Evolutionary conservation across 2,888 invertebrate species (phyloP).

Genomic region (Cheilosia impressa): DNA sequence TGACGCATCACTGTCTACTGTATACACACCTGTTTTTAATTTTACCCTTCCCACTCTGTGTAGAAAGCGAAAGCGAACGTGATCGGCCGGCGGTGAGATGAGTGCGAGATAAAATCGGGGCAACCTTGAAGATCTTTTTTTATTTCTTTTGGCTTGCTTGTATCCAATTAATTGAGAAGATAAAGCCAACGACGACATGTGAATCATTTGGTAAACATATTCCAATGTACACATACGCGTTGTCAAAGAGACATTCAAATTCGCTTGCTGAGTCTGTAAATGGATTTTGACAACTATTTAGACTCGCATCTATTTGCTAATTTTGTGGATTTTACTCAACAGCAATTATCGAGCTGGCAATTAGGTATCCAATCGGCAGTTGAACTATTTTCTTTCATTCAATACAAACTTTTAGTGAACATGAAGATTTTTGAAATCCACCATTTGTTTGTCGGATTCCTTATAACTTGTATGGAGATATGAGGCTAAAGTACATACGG

Average conservation of each 20-base stretch:
- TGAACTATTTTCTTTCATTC: too few species aligned
- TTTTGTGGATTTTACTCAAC: too few species aligned
- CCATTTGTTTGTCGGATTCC: too few species aligned
- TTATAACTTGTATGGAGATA: too few species aligned
- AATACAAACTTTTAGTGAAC: too few species aligned
- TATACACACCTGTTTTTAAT: not conserved
- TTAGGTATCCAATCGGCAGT: too few species aligned
- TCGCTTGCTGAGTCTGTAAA: not conserved
- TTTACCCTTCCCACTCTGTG: not conserved
- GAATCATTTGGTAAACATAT: constrained; percentile 38
- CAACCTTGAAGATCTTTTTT: constrained; percentile 33
- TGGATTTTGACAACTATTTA: not conserved
- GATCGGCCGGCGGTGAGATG: constrained; percentile 21
- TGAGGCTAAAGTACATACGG: too few species aligned
- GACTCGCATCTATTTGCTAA: too few species aligned
- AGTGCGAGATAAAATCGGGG: constrained; percentile 28
- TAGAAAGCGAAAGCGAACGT: constrained; percentile 48
- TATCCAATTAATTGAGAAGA: constrained; percentile 22
- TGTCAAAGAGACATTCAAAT: not conserved
- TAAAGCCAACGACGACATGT: constrained; percentile 45
- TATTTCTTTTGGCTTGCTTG: not conserved
- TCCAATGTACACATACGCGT: not conserved
- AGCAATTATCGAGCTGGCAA: too few species aligned
- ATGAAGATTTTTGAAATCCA: too few species aligned
- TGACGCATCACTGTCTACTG: constrained; percentile 39